These are phyloP conservation scores for Sciurus carolinensis DNA, from an alignment of 2,797 vertebrate species.

Conservation along the genomic window DNA sequence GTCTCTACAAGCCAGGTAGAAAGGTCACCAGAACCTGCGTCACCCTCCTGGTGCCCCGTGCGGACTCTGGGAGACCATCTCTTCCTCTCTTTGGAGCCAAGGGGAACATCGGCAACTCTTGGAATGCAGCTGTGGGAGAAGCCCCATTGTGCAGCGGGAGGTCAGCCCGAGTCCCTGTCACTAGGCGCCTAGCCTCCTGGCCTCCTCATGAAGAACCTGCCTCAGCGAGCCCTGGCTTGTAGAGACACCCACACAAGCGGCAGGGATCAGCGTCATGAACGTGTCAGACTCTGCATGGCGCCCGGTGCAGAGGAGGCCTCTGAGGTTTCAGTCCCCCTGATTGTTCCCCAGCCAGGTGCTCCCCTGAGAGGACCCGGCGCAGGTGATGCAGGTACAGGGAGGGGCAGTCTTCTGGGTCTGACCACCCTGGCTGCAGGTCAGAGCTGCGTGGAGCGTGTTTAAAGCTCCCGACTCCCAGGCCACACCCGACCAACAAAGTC, in stretches of 20 bases:
- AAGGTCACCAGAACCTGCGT: no score
- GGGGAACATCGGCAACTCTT: background rate
- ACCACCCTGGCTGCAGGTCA: rapidly evolving
- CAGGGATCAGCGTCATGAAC: rapidly evolving
- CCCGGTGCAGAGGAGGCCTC: background rate
- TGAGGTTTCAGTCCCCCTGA: no score
- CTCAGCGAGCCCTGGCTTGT: no score
- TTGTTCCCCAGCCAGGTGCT: rapidly evolving
- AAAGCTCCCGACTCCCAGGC: background rate
- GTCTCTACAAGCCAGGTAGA: background rate
- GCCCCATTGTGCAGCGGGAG: rapidly evolving
- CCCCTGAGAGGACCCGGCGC: rapidly evolving
- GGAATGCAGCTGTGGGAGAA: background rate
- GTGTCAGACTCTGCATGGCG: no score
- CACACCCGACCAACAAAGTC: background rate
- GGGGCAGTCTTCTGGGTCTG: rapidly evolving
- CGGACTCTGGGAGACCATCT: background rate
- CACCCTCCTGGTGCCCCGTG: background rate
- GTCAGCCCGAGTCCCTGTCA: rapidly evolving
- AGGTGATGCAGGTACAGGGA: rapidly evolving
- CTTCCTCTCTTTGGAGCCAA: no score
- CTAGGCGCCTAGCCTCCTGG: background rate
- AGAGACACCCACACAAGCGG: no score
- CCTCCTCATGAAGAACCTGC: background rate
- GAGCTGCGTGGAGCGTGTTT: background rate